Conservation (phyloP, 2,888 invertebrate genomes). For the Leistus spinibarbis region DNA sequence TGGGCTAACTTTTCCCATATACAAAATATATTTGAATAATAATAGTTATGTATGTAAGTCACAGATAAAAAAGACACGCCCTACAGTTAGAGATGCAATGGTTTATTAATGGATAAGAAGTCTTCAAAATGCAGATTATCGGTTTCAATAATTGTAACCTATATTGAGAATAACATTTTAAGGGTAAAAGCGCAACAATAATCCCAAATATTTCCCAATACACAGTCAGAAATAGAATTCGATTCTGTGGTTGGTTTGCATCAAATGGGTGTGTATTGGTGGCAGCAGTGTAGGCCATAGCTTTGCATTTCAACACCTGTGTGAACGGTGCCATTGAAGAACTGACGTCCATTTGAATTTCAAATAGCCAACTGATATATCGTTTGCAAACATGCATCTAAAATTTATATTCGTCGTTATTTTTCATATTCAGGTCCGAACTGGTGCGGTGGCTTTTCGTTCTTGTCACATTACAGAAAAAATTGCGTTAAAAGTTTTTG, state of each 20-base stretch:
- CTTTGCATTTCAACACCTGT: not conserved
- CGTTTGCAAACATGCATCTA: constrained; percentile 16
- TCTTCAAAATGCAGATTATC: too few relatives aligned
- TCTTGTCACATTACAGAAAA: constrained; percentile 31
- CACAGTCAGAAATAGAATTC: too few relatives aligned
- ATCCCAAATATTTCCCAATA: too few relatives aligned
- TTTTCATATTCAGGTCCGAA: constrained; percentile 27
- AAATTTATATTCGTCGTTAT: constrained; percentile 34
- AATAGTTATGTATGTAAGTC: too few relatives aligned
- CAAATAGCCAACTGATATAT: constrained; percentile 31
- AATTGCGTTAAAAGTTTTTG: constrained; percentile 38
- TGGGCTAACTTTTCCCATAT: too few relatives aligned
- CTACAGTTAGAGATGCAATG: not conserved
- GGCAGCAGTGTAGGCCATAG: not conserved
- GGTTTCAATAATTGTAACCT: too few relatives aligned
- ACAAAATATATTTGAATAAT: too few relatives aligned
- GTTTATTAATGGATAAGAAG: too few relatives aligned
- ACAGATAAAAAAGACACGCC: too few relatives aligned
- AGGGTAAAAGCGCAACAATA: too few relatives aligned
- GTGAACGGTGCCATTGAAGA: not conserved
- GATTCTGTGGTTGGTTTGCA: not conserved
- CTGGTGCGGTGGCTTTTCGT: constrained; percentile 4
- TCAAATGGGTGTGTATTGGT: not conserved
- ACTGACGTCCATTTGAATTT: constrained; percentile 31
- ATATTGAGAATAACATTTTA: too few relatives aligned